Evolutionary conservation across 2,888 invertebrate species (phyloP).

Genomic region (Lucinisca nassula): DNA sequence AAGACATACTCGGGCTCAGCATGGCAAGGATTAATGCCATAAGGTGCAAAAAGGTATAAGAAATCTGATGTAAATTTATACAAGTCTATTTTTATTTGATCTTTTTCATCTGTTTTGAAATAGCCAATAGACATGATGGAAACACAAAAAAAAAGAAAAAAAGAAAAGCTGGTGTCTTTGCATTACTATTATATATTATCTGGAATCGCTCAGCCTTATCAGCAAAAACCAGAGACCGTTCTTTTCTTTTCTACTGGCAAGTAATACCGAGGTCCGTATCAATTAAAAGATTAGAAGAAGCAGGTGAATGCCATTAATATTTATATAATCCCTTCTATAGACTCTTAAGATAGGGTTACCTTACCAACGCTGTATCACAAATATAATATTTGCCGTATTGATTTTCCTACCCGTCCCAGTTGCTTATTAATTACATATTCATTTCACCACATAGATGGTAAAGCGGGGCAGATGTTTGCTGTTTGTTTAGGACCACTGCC

Average conservation of each 20-base stretch:
- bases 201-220: neutral
- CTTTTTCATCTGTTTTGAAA: too few species aligned
- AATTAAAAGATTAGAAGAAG: conserved; percentile 3
- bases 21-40: too few species aligned
- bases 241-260: neutral
- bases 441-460: neutral
- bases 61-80: too few species aligned
- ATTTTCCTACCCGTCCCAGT: conserved; percentile 61
- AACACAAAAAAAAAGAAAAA: too few species aligned
- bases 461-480: conserved; percentile 18
- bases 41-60: too few species aligned
- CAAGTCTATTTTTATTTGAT: too few species aligned
- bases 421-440: conserved; percentile 73
- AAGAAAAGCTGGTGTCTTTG: too few species aligned
- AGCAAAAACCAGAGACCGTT: neutral
- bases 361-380: conserved; percentile 45
- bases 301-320: conserved; percentile 8
- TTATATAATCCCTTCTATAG: conserved; percentile 5
- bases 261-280: neutral
- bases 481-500: conserved; percentile 53
- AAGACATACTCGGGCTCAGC: too few species aligned
- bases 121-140: too few species aligned
- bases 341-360: conserved; percentile 7
- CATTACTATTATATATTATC: neutral
- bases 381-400: conserved; percentile 71